Evolutionary conservation across 2,113 vertebrate species (phyloP).

Genomic region (Mandrillus leucophaeus): DNA sequence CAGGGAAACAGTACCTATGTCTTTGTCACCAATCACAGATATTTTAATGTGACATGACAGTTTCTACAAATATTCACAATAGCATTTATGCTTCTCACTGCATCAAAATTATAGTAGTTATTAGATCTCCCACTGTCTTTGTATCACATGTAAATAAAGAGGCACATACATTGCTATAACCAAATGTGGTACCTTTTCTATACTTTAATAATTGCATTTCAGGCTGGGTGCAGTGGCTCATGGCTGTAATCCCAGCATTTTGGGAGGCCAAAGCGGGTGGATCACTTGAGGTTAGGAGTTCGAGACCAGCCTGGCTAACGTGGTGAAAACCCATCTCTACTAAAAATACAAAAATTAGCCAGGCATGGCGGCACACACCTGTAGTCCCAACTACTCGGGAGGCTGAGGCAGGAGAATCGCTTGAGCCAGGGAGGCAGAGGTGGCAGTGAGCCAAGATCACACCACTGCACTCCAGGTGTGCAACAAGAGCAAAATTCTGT

Average conservation of each 20-base stretch:
- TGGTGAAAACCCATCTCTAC: background rate
- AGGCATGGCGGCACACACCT: background rate
- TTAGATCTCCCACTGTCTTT: background rate
- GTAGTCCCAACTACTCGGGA: background rate
- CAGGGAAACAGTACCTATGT: background rate
- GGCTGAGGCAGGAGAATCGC: background rate
- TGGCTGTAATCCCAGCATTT: no score
- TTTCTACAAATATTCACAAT: background rate
- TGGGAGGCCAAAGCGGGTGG: background rate
- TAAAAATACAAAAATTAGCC: background rate
- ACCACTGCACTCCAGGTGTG: background rate
- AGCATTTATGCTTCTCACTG: background rate
- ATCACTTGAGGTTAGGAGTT: background rate
- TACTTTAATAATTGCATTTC: background rate
- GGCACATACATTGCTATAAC: background rate
- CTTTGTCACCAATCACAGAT: background rate
- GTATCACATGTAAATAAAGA: background rate
- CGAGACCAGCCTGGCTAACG: background rate
- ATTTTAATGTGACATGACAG: background rate
- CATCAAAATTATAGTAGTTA: background rate
- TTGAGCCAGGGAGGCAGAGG: background rate
- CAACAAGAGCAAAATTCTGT: background rate
- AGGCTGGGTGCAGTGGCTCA: no score
- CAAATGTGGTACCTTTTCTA: background rate
- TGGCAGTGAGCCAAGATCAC: background rate